Base-by-base conservation (phyloP, 2,888 invertebrate genomes). In the Leucoptera coffeella region DNA sequence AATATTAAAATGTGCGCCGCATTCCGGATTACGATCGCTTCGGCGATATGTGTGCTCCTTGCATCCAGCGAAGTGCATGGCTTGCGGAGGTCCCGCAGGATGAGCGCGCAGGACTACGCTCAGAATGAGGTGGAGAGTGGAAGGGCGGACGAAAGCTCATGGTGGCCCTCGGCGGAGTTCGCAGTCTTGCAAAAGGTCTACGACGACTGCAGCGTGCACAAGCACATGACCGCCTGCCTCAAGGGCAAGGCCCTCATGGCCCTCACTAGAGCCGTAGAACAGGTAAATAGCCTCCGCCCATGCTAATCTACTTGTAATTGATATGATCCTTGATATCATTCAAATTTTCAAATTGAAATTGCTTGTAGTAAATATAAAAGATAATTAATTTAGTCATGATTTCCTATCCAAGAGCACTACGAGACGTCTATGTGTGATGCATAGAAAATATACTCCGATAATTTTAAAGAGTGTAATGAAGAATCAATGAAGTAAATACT, bases 231-330 rank as follows among this genome's bases (percentile, higher is more conserved):
- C 29, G 61, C 59, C 40, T 79, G 79, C 43, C 57, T 79, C 27
- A 79, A 78, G 47, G 72, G 75, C 37, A 78, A 78, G 41, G 78
- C 78, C 21, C 49, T 78, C 28, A 56, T 59, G 30, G 78, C 75
- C 8, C 52, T 78, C 24, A 59, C 71, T 22, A 73, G 77, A 37
- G 78, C 78, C 33, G 58, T 77, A 35, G 75, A 77, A 35, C 76
- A 77, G 65, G 74, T 74, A 56, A 59, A 29, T n/a, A n/a, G n/a
- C n/a, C n/a, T n/a, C n/a, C n/a, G n/a, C n/a, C n/a, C n/a, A n/a
- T n/a, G n/a, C n/a, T n/a, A n/a, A n/a, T n/a, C n/a, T n/a, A n/a
- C n/a, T n/a, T n/a, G n/a, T n/a, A n/a, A n/a, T n/a, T n/a, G n/a
- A n/a, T n/a, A 33, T 32, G 35, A 35, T 27, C 12, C 27, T 33